Conservation (phyloP, 2,797 vertebrate species). For the Thunnus albacares region DNA sequence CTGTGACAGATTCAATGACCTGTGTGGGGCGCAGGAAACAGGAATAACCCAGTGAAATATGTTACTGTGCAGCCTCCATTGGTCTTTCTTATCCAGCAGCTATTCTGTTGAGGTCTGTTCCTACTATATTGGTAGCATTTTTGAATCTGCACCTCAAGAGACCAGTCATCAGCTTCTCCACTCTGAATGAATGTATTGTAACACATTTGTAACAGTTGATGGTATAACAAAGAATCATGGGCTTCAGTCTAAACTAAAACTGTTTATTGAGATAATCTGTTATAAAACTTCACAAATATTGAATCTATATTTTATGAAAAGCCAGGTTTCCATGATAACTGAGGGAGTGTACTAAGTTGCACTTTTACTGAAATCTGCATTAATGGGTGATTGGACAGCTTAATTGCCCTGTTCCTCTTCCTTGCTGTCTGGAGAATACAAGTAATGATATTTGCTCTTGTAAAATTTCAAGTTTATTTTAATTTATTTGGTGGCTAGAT, state of each 20-base stretch:
- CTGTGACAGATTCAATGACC: slow-evolving; percentile 46
- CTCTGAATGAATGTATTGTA: not conserved
- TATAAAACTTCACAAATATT: not conserved
- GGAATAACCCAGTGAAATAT: not conserved
- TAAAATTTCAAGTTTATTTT: not conserved
- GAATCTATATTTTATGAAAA: not conserved
- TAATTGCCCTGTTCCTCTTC: not conserved
- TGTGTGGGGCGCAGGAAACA: slow-evolving; percentile 18
- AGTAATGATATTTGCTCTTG: not conserved
- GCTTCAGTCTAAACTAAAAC: not conserved
- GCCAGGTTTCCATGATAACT: not conserved
- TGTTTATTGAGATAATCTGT: not conserved
- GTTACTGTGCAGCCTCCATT: not conserved
- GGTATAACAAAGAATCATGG: not conserved
- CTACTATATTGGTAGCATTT: not conserved
- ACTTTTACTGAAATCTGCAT: not conserved
- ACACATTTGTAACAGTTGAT: not conserved
- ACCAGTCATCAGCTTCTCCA: not conserved
- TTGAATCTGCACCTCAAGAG: not conserved
- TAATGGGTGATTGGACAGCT: not conserved
- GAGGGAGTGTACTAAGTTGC: not conserved
- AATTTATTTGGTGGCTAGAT: slow-evolving; percentile 1
- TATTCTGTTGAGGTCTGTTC: slow-evolving; percentile 13
- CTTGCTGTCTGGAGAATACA: not conserved
- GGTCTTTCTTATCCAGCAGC: slow-evolving; percentile 4